Evolutionary conservation across 2,113 vertebrate genomes (phyloP).

Genomic region (Motacilla tschutschensis): DNA sequence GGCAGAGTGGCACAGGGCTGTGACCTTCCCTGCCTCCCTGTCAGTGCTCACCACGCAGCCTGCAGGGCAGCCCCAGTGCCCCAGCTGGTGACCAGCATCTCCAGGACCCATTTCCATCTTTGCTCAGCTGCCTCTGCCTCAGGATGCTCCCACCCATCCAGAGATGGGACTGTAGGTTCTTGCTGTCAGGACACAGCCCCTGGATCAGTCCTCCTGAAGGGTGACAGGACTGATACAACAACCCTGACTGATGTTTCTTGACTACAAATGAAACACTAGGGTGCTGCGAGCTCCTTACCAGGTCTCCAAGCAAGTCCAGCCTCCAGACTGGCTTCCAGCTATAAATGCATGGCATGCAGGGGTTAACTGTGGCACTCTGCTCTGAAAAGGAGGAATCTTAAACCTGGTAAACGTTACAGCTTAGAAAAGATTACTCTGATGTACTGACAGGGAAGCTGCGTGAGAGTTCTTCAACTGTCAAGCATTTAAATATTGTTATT

Average conservation of each 20-base stretch:
- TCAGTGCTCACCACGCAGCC: fast-evolving
- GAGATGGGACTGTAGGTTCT: background rate
- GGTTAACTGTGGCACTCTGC: background rate
- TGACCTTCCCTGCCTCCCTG: background rate
- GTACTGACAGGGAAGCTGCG: background rate
- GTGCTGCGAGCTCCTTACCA: background rate
- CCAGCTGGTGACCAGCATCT: no score
- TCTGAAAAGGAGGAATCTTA: background rate
- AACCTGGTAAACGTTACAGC: background rate
- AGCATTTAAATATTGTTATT: background rate
- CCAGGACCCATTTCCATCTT: no score
- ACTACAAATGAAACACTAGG: background rate
- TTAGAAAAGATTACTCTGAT: background rate
- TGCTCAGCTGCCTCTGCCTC: background rate
- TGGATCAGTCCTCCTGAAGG: background rate
- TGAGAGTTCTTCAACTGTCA: background rate
- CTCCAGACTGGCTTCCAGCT: background rate
- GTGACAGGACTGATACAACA: background rate
- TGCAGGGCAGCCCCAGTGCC: background rate
- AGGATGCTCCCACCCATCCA: background rate
- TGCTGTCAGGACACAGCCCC: background rate
- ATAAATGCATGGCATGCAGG: background rate
- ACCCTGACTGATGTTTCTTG: background rate
- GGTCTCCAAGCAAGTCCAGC: background rate
- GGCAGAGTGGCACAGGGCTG: background rate